These are phyloP conservation scores for Tokudaia tokunoshimensis DNA, from an alignment of 2,797 vertebrate species.

Conservation along the genomic window DNA sequence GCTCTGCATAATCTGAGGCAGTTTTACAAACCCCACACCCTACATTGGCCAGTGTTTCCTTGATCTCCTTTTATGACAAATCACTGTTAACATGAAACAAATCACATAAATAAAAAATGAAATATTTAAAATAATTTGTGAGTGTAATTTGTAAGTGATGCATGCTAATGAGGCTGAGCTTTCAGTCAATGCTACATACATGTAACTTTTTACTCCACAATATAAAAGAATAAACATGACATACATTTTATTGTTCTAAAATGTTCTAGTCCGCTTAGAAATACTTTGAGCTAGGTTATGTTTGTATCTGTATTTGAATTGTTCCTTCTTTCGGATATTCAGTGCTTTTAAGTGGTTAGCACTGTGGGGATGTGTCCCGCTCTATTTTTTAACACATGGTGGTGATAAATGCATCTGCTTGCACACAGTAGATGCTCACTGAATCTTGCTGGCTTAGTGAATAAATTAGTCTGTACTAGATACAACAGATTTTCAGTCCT, in stretches of 20 bases:
- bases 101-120: background rate
- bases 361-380: background rate
- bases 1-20: conserved; percentile 30
- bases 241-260: conserved; percentile 43
- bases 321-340: background rate
- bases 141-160: conserved; percentile 35
- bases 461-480: conserved; percentile 70
- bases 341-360: conserved; percentile 28
- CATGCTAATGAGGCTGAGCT: background rate
- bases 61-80: background rate
- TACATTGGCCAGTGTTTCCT: conserved; percentile 45
- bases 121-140: conserved; percentile 11
- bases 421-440: conserved; percentile 60
- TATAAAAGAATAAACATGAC: conserved; percentile 8
- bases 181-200: conserved; percentile 2
- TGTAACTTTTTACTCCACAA: conserved; percentile 7
- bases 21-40: background rate
- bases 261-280: background rate
- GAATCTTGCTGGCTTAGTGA: conserved; percentile 65
- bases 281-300: background rate
- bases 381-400: conserved; percentile 41
- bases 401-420: background rate
- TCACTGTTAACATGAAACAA: conserved; percentile 31
- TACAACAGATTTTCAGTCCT: conserved; percentile 72
- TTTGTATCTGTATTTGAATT: conserved; percentile 39